Percentiles rank a stretch among this genome's conserved stretches.
phyloP scores from a whole-genome alignment of 2,888 invertebrate species.

The Timema podura region DNA sequence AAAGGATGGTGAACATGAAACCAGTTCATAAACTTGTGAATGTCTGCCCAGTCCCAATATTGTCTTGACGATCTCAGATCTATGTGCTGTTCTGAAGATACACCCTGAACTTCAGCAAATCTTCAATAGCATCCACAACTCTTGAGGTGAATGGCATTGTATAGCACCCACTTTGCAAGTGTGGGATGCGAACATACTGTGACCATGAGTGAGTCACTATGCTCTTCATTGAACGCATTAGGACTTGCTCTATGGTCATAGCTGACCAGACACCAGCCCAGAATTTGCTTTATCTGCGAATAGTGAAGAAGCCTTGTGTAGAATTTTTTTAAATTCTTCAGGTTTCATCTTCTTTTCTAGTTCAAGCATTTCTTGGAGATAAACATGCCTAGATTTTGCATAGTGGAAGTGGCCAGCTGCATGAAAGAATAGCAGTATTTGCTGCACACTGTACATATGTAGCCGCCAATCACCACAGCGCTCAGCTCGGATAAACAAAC shows the following conservation, averaged over 20 bases:
- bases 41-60: not conserved
- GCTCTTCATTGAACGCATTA: conserved; percentile 10
- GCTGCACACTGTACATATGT: not conserved
- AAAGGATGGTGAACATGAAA: conserved; percentile 7
- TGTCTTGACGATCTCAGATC: conserved; percentile 10
- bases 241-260: conserved; percentile 8
- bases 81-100: conserved; percentile 11
- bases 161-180: conserved; percentile 10
- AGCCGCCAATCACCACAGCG: conserved; percentile 5
- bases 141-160: not conserved
- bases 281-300: conserved; percentile 8
- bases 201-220: not conserved
- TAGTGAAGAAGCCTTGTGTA: conserved; percentile 6
- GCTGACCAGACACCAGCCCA: conserved; percentile 1
- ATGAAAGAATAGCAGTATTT: conserved; percentile 6
- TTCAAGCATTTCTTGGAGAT: conserved; percentile 4
- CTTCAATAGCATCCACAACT: conserved; percentile 14
- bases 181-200: not conserved
- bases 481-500: conserved; percentile 14
- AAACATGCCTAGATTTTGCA: conserved; percentile 8
- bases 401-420: conserved; percentile 8
- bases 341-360: conserved; percentile 4
- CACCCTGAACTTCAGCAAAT: not conserved
- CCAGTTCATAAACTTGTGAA: not conserved
- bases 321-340: conserved; percentile 3